These are phyloP conservation scores for Ferdinandea cuprea DNA, from an alignment of 2,888 invertebrate species.

Conservation along the genomic window DNA sequence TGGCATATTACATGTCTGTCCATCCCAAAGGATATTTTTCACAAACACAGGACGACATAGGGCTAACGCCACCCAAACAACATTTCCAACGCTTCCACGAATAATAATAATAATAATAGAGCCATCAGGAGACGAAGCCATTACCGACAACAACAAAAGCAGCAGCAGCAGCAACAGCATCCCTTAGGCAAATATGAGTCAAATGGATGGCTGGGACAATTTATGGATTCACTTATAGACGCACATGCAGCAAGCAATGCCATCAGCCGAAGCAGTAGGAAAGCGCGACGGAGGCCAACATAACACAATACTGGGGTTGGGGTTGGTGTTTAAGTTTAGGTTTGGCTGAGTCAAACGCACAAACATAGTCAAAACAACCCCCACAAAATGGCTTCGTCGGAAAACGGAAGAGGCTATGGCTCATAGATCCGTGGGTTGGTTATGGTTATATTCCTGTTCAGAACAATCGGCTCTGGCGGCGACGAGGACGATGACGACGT, in stretches of 20 bases:
- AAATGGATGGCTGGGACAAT: conserved; percentile 39
- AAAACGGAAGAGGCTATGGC: conserved; percentile 51
- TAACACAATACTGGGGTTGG: neutral
- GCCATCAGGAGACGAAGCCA: conserved; percentile 57
- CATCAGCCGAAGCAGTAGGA: conserved; percentile 10
- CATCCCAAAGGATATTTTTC: conserved; percentile 57
- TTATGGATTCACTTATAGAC: conserved; percentile 66
- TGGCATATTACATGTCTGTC: conserved; percentile 64
- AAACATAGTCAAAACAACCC: neutral
- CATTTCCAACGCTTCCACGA: conserved; percentile 55
- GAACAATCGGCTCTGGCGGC: neutral
- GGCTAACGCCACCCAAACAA: conserved; percentile 33
- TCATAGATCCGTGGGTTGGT: conserved; percentile 48
- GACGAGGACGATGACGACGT: neutral
- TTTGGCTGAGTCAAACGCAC: conserved; percentile 18
- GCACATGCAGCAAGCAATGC: conserved; percentile 14
- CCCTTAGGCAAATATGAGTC: conserved; percentile 53
- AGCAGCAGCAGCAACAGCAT: conserved; percentile 20
- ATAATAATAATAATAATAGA: conserved; percentile 67
- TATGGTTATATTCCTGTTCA: conserved; percentile 13
- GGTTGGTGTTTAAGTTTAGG: no score
- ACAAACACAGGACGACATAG: conserved; percentile 38
- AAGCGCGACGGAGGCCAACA: conserved; percentile 8
- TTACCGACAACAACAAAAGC: conserved; percentile 31
- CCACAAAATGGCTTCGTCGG: conserved; percentile 48